Percentiles rank a stretch among this genome's conserved stretches.
Evolutionary conservation across 2,797 vertebrate genomes (phyloP).

Genomic region (Clamator glandarius): DNA sequence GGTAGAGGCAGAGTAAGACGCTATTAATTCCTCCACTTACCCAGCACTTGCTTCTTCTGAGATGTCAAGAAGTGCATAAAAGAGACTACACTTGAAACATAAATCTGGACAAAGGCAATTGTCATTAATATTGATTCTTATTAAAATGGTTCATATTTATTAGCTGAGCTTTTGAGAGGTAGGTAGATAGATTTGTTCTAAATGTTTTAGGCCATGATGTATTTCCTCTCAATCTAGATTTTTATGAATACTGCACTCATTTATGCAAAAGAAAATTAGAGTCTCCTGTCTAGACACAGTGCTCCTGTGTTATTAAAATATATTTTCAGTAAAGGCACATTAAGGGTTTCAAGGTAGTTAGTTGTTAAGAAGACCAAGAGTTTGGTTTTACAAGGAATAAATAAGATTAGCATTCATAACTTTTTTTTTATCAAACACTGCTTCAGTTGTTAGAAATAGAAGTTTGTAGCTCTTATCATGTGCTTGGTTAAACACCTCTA

Average conservation of each 20-base stretch:
- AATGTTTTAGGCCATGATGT: background rate
- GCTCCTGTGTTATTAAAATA: background rate
- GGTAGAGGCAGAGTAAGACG: background rate
- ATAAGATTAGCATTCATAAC: background rate
- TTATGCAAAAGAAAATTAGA: constrained; percentile 38
- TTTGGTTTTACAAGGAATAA: background rate
- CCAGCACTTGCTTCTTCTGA: background rate
- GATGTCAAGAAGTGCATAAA: background rate
- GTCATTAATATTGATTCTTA: background rate
- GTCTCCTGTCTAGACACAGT: background rate
- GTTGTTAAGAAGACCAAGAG: background rate
- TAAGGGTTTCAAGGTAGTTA: background rate
- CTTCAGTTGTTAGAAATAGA: background rate
- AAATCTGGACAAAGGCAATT: background rate
- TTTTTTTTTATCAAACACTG: background rate
- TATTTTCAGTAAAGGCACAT: background rate
- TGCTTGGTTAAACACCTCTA: background rate
- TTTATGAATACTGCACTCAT: constrained; percentile 6
- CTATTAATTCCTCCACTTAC: background rate
- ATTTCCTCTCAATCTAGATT: constrained; percentile 12
- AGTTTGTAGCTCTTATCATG: background rate
- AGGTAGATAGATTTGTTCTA: background rate
- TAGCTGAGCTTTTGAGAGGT: background rate
- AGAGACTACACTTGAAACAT: background rate
- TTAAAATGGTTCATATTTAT: background rate